A percentile compares a stretch with the other conserved stretches of the same genome.
Evolutionary conservation across 2,888 invertebrate species (phyloP).

Genomic region (Drosophila kambysellisi): DNA sequence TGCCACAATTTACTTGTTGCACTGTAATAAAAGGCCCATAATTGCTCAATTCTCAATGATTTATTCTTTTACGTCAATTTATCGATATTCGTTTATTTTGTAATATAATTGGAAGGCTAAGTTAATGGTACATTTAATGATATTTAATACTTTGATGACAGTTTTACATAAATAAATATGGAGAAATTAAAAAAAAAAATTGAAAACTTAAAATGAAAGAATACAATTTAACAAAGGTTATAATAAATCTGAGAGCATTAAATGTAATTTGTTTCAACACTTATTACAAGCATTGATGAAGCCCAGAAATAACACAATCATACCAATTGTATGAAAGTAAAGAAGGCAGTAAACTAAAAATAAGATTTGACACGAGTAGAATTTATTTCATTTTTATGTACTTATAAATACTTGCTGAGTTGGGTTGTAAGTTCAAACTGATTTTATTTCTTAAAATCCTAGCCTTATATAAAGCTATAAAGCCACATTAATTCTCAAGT

Average conservation of each 20-base stretch:
- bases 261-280: neutral
- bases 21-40: constrained; percentile 2
- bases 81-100: neutral
- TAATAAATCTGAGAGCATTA: neutral
- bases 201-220: neutral
- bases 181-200: neutral
- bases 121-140: neutral
- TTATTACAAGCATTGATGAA: neutral
- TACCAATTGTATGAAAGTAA: neutral
- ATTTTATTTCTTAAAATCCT: no score
- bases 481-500: neutral
- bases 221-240: neutral
- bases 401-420: neutral
- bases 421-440: no score
- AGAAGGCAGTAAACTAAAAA: neutral
- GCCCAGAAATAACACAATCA: neutral
- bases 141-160: neutral
- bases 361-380: neutral
- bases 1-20: constrained; percentile 33
- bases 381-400: neutral
- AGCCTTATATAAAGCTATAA: no score
- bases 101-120: neutral
- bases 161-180: neutral
- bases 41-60: neutral
- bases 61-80: neutral